Percentiles rank a stretch among this genome's conserved stretches.
Evolutionary conservation across 1,140 invertebrate species (phyloP).

Genomic region (Leptinotarsa lineolata): DNA sequence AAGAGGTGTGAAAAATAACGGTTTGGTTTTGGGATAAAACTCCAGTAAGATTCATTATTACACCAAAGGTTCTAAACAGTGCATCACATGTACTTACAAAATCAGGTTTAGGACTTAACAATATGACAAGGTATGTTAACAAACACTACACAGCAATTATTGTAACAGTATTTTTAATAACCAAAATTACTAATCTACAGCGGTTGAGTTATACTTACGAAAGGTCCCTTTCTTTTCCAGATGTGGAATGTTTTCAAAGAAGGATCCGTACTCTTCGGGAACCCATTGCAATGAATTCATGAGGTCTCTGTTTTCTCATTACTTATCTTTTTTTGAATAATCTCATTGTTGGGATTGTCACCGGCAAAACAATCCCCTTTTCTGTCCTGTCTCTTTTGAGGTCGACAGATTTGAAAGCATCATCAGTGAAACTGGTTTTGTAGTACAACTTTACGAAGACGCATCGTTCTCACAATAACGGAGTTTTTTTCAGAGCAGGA

Average conservation of each 20-base stretch:
- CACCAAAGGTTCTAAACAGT: too few species aligned
- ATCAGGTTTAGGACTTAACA: not conserved
- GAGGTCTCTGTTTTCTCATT: slow-evolving; percentile 23
- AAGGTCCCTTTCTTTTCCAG: slow-evolving; percentile 6
- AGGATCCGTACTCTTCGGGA: slow-evolving; percentile 16
- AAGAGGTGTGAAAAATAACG: too few species aligned
- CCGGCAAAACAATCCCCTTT: slow-evolving; percentile 4
- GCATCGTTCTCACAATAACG: not conserved
- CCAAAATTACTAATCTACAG: not conserved
- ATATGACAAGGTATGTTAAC: not conserved
- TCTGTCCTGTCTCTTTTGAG: slow-evolving; percentile 12
- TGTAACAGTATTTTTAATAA: not conserved
- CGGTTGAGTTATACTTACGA: slow-evolving; percentile 20
- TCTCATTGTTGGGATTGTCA: slow-evolving; percentile 8
- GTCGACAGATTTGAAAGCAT: slow-evolving; percentile 13
- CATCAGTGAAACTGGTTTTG: slow-evolving; percentile 12
- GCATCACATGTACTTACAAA: not conserved
- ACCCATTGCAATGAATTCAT: slow-evolving; percentile 14
- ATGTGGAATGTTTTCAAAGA: slow-evolving; percentile 26
- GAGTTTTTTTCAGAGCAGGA: not conserved
- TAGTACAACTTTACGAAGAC: slow-evolving; percentile 17
- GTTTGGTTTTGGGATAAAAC: too few species aligned
- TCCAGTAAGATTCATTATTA: too few species aligned
- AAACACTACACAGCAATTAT: not conserved
- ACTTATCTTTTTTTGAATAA: not conserved